Conservation (phyloP, 1,140 invertebrate genomes). For the Drosophila kikkawai region DNA sequence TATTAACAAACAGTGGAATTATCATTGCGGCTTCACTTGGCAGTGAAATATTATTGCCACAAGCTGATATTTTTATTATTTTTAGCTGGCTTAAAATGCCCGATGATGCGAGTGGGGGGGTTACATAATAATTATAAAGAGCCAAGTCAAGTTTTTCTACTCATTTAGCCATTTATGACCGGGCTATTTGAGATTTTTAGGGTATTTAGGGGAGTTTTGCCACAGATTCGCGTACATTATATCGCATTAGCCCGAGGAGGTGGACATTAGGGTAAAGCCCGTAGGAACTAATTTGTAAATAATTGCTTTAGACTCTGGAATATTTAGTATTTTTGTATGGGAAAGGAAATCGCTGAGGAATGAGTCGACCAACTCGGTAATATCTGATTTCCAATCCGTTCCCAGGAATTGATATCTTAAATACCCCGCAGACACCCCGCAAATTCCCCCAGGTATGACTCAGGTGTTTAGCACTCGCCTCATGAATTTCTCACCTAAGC, state of each 20-base stretch:
- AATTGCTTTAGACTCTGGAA: not conserved
- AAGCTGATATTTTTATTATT: slow-evolving; percentile 32
- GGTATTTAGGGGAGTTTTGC: not conserved
- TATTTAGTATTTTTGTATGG: not conserved
- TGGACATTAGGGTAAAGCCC: not conserved
- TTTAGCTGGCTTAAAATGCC: slow-evolving; percentile 26
- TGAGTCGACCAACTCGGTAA: slow-evolving; percentile 8
- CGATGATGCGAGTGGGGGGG: slow-evolving; percentile 40
- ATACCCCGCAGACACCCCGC: slow-evolving; percentile 10
- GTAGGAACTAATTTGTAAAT: slow-evolving; percentile 5
- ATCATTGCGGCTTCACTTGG: slow-evolving; percentile 36
- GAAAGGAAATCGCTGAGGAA: slow-evolving; percentile 1
- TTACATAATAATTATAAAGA: slow-evolving; percentile 50
- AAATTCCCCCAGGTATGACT: slow-evolving; percentile 21
- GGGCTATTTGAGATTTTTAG: slow-evolving; percentile 23
- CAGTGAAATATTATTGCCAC: slow-evolving; percentile 51
- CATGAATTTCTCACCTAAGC: slow-evolving; percentile 19
- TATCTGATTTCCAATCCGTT: slow-evolving; percentile 45
- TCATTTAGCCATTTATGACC: slow-evolving; percentile 10
- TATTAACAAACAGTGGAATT: slow-evolving; percentile 38
- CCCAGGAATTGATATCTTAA: slow-evolving; percentile 37
- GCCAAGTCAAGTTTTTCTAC: not conserved
- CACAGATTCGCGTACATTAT: not conserved
- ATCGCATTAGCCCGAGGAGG: not conserved
- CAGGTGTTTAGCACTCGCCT: slow-evolving; percentile 25